Base-by-base conservation (phyloP, 2,888 invertebrate genomes). In the Neocrepidodera transversa region DNA sequence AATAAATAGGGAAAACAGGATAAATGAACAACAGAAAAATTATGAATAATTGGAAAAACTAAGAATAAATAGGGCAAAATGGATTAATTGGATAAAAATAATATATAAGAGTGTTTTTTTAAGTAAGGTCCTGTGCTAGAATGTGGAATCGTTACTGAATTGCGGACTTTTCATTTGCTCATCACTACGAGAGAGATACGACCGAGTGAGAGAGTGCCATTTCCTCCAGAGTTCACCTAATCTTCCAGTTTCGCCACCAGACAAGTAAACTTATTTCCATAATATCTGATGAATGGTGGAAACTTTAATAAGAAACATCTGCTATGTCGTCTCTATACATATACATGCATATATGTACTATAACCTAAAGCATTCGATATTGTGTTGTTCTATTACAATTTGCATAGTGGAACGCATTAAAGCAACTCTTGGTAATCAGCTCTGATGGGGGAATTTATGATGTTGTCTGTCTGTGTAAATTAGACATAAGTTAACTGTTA, bases 271-370 rank as follows among this genome's bases (percentile, higher is more conserved):
- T 68, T 64, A 67, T 69, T 68, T 67, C 64, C 68, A 67, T 67
- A 66, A 62, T 65, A 65, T 67, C 65, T 61, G 66, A 64, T 67
- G 68, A 68, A 66, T 64, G 56, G 63, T 60, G 61, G 58, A 65
- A 65, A 67, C 63, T 65, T 64, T 65, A 66, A 68, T 68, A 66
- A 63, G 66, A 65, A 65, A 57, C 65, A 63, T 65, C 63, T 65
- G 63, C 51, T 54, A 48, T 35, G 57, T 52, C 57, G 58, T 36
- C 35, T 45, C 32, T 45, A 13, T 11, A 42, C 35, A 47, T 60
- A 32, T 11, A 42, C 35, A 47, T 60, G 40, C 56, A 42, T 40
- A 54, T 51, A 50, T 48, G 53, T 58, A 28, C 38, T 48, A 32
- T 50, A 40, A 45, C 58, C 54, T 54, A 60, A 45, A 38, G 52